Base-by-base conservation (phyloP, 2,888 invertebrate genomes). In the Nomada lathburiana region DNA sequence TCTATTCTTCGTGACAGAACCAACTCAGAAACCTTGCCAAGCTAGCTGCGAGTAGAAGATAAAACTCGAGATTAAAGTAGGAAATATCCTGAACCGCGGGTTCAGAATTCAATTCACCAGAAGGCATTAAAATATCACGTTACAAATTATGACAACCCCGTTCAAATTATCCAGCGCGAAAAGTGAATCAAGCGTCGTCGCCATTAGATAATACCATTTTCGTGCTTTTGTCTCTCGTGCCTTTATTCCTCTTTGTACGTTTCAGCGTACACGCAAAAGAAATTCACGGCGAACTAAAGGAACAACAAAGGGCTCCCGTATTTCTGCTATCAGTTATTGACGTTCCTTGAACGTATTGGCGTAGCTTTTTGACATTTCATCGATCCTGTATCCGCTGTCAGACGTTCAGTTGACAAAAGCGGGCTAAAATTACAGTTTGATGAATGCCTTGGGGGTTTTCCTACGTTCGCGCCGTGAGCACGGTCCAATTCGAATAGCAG, bases 361-460 rank as follows among this genome's bases (percentile, higher is more conserved):
- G 69, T 55, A 62, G 65, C 59, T 77, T 62, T 80, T 79, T 67
- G 79, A 88, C 83, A 81, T 81, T 77, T 79, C 78, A 69, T 42
- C 71, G 65, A 64, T 62, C 64, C 57, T 20, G 42, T 71, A 64
- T 75, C 75, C 57, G 50, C 50, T 68, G 83, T 76, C 69, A 67
- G 74, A 70, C 81, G 68, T 52, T 74, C 59, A 65, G 44, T 52
- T 70, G 83, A 86, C 82, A 81, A 89, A 86, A 80, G 89, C 65
- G 67, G 62, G 65, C 62, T 76, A 79, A 83, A 86, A 84, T 85
- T 83, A 83, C 78, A 68, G 65, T 83, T 83, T 80, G 88, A 88
- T 78, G 85, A 86, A 88, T 86, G 77, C 70, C 73, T 70, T 42
- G 42, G 67, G 72, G 70, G 42, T n/a, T 42, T 57, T 23, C 69